Percentiles rank a stretch among this genome's conserved stretches.
These are phyloP conservation scores for Idaea biselata DNA, from an alignment of 2,888 invertebrate genomes.

Conservation along the genomic window DNA sequence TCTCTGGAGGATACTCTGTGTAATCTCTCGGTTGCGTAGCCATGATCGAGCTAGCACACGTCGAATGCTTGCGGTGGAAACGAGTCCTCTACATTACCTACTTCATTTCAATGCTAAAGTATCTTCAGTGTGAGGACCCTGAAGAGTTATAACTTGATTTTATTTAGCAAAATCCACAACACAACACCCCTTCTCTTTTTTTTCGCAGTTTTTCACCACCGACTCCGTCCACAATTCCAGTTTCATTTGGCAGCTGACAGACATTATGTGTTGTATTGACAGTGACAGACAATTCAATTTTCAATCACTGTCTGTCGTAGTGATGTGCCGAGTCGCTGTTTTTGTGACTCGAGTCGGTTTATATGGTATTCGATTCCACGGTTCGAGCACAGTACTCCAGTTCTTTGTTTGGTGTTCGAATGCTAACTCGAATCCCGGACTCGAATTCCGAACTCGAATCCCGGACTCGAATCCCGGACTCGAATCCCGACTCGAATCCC, in stretches of 20 bases:
- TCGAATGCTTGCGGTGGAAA: neutral
- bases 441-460: no score
- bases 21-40: slow-evolving; percentile 79
- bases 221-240: neutral
- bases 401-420: no score
- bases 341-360: no score
- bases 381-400: no score
- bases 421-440: no score
- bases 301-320: neutral
- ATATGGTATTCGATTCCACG: no score
- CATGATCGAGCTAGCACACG: slow-evolving; percentile 51
- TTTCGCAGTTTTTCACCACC: slow-evolving; percentile 7
- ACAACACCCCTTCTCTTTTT: slow-evolving; percentile 47
- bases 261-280: neutral
- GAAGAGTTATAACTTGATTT: neutral
- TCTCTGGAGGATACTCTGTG: slow-evolving; percentile 89
- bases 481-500: no score
- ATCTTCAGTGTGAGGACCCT: neutral
- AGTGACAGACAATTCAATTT: neutral
- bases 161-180: slow-evolving; percentile 28
- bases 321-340: no score
- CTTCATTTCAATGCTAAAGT: slow-evolving; percentile 34
- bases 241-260: neutral
- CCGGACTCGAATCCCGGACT: no score
- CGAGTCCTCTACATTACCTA: slow-evolving; percentile 16